A percentile compares a stretch with the other conserved stretches of the same genome.
These are phyloP conservation scores for Meliscaeva auricollis DNA, from an alignment of 2,888 invertebrate genomes.

Conservation along the genomic window DNA sequence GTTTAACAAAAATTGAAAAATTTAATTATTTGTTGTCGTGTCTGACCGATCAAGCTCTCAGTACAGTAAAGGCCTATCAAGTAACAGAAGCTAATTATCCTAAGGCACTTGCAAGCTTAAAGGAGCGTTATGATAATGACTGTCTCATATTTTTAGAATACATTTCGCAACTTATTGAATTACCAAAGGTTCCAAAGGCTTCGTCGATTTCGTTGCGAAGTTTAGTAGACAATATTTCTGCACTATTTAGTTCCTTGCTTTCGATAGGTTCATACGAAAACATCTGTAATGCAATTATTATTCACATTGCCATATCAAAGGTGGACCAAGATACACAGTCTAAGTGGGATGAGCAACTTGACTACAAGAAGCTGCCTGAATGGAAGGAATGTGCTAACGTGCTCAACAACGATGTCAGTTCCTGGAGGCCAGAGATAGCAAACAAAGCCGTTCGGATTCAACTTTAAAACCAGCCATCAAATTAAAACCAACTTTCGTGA, in stretches of 20 bases:
- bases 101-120: constrained; percentile 14
- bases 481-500: not conserved
- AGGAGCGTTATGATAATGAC: constrained; percentile 51
- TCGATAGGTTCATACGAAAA: constrained; percentile 39
- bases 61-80: constrained; percentile 21
- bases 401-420: constrained; percentile 38
- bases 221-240: constrained; percentile 22
- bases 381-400: constrained; percentile 22
- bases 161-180: constrained; percentile 9
- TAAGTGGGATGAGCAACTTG: constrained; percentile 10
- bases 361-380: constrained; percentile 17
- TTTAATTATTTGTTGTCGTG: constrained; percentile 47
- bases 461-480: not conserved
- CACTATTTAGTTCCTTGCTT: not conserved
- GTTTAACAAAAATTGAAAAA: constrained; percentile 33
- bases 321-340: too few relatives aligned
- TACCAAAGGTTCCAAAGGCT: constrained; percentile 6
- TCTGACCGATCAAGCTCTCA: constrained; percentile 14
- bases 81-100: constrained; percentile 32
- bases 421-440: too few relatives aligned
- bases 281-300: constrained; percentile 5
- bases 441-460: not conserved
- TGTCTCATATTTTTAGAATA: constrained; percentile 35
- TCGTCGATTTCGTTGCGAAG: not conserved
- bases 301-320: too few relatives aligned